Base-by-base conservation (phyloP, 2,888 invertebrate genomes). In the Ophion ventricosus region DNA sequence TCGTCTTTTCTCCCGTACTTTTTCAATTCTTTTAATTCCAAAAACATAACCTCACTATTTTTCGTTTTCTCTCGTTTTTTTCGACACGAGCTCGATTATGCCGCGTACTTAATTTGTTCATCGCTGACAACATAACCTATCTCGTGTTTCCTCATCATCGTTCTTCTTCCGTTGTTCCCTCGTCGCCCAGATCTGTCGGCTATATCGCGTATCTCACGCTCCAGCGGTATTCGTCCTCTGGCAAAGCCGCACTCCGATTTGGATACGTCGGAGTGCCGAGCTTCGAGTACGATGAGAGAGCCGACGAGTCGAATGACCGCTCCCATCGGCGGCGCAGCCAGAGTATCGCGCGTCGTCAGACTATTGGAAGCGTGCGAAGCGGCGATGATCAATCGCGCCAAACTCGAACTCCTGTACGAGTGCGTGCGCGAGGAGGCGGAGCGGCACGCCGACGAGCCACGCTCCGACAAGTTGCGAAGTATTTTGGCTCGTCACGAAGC, bases 191-290 rank as follows among this genome's bases (percentile, higher is more conserved):
- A 89, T 84, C 86, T 92, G 74, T 89, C 90, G 8, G 90, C 86
- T 72, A 89, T 91, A 87, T 90, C 91, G 0, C 84, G 87, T 14
- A 90, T 90, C 67, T 91, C 92, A 8, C 88, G 86, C n/a, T 87
- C 86, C 29, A 90, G 88, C 66, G 87, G 85, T 73, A 85, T 87
- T 26, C 86, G 84, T 49, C 78, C 87, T 70, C 83, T 86, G 20
- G 72, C 77, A 29, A 89, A 85, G 86, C 40, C 84, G 66, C 88
- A 90, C 76, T 90, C 86, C 1, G 70, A 86, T n/a, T 79, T 85
- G 54, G 88, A 86, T 75, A 67, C 84, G 1, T 87, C 85, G 4
- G 89, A 89, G 7, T 86, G 70, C 67, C 75, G 76, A 17, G 79
- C 75, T 0, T 75, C 82, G 17, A 75, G 82, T 23, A 67, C 82